Evolutionary conservation across 1,140 invertebrate species (phyloP).

Genomic region (Spodoptera litura): DNA sequence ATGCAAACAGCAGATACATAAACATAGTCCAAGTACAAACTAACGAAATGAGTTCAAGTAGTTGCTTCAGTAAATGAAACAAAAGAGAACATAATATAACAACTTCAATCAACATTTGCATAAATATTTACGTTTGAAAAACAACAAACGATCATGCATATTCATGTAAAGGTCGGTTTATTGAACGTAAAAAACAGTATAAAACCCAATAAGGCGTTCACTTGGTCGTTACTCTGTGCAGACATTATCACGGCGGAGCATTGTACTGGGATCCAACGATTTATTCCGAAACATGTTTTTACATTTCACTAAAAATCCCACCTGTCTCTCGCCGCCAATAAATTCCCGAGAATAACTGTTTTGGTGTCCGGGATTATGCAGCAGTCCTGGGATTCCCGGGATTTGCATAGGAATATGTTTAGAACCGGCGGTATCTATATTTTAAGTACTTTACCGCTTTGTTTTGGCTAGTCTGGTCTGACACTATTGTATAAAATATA

Average conservation of each 20-base stretch:
- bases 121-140: slow-evolving; percentile 22
- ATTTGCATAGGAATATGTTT: slow-evolving; percentile 28
- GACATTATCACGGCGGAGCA: slow-evolving; percentile 25
- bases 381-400: background rate
- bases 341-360: slow-evolving; percentile 27
- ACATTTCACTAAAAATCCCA: slow-evolving; percentile 29
- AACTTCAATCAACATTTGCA: slow-evolving; percentile 29
- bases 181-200: slow-evolving; percentile 25
- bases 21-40: background rate
- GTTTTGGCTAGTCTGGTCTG: background rate
- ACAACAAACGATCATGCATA: slow-evolving; percentile 36
- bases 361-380: slow-evolving; percentile 32
- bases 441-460: background rate
- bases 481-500: background rate
- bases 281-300: slow-evolving; percentile 30
- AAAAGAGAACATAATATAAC: slow-evolving; percentile 20
- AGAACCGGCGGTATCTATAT: slow-evolving; percentile 1
- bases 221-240: slow-evolving; percentile 5
- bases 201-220: slow-evolving; percentile 30
- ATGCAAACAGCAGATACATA: too few species aligned
- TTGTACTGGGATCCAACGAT: slow-evolving; percentile 18
- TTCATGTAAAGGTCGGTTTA: slow-evolving; percentile 30
- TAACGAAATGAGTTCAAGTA: slow-evolving; percentile 4
- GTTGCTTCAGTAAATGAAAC: background rate
- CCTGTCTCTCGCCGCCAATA: slow-evolving; percentile 18